A percentile compares a stretch with the other conserved stretches of the same genome.
phyloP scores from a whole-genome alignment of 2,888 invertebrate species.

The Meteorus cinctellus region DNA sequence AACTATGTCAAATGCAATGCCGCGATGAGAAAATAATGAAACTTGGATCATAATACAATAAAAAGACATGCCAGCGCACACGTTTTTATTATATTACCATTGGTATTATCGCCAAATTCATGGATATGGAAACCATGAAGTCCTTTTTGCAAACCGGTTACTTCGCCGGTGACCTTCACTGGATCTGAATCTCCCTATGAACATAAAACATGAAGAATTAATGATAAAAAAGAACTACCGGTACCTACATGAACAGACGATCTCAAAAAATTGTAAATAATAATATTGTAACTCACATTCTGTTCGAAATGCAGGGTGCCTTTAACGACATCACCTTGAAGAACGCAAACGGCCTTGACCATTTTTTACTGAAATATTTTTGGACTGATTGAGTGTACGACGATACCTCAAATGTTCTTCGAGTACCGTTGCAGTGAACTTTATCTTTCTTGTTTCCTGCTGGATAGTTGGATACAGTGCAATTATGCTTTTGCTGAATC shows the following conservation, averaged over 20 bases:
- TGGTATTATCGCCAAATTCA: slow-evolving; percentile 96
- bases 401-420: slow-evolving; percentile 42
- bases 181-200: slow-evolving; percentile 79
- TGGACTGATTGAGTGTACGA: slow-evolving; percentile 12
- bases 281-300: slow-evolving; percentile 75
- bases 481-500: slow-evolving; percentile 54
- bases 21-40: slow-evolving; percentile 6
- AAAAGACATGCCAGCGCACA: not conserved
- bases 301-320: slow-evolving; percentile 90
- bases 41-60: not conserved
- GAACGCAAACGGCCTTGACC: slow-evolving; percentile 89
- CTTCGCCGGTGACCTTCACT: slow-evolving; percentile 87
- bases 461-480: slow-evolving; percentile 9
- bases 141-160: slow-evolving; percentile 86
- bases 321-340: slow-evolving; percentile 86
- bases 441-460: not conserved
- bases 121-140: slow-evolving; percentile 94
- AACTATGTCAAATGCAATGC: not conserved
- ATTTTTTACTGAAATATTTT: slow-evolving; percentile 60
- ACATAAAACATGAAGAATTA: slow-evolving; percentile 33
- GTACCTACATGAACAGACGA: slow-evolving; percentile 8
- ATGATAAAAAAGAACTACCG: slow-evolving; percentile 1
- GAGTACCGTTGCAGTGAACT: slow-evolving; percentile 24
- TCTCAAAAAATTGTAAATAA: not conserved
- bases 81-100: slow-evolving; percentile 76